Base-by-base conservation (phyloP, 2,797 vertebrate genomes). In the Pangasius krempfi region DNA sequence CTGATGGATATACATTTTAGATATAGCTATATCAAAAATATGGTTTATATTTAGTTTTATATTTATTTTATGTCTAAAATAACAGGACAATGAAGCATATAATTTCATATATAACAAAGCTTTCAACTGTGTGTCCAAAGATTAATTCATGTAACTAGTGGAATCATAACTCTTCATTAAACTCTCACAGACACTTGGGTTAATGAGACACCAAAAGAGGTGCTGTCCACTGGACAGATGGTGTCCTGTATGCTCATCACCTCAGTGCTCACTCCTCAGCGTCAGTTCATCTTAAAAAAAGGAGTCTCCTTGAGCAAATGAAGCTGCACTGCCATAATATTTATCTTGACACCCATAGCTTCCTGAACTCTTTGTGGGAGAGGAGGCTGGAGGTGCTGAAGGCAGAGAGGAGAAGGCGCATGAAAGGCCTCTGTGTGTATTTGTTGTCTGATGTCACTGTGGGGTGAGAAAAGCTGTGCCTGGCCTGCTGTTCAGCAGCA, bases 281-380 rank as follows among this genome's bases (percentile, higher is more conserved):
- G 87, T 76, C 82, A 87, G 84, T 22, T 82, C 50, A 80, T 58
- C 72, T 18, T 47, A 84, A 52, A 79, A 78, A 80, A 56, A 87
- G 37, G 58, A 91, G 90, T 89, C 89, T 75, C 66, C 12, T 68
- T 87, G 85, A 90, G 87, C 93, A 93, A 92, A 92, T 93, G 93
- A 93, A 89, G 88, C 68, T 89, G 84, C 79, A 44, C 90, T 91
- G 86, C 91, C 88, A 93, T 92, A 93, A 94, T 93, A 93, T 94
- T 94, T 93, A 89, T 92, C 90, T 93, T 94, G 84, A 91, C 93
- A 90, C 92, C 86, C 27, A n/a, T 64, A 72, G 90, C 92, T 94
- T 94, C 93, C 93, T 92, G 93, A 88, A 88, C 40, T 92, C 87
- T 82, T 81, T 89, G 92, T 89, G 75, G 84, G 81, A 84, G 68